These are phyloP conservation scores for Psettodes erumei DNA, from an alignment of 2,113 vertebrate genomes.

Conservation along the genomic window DNA sequence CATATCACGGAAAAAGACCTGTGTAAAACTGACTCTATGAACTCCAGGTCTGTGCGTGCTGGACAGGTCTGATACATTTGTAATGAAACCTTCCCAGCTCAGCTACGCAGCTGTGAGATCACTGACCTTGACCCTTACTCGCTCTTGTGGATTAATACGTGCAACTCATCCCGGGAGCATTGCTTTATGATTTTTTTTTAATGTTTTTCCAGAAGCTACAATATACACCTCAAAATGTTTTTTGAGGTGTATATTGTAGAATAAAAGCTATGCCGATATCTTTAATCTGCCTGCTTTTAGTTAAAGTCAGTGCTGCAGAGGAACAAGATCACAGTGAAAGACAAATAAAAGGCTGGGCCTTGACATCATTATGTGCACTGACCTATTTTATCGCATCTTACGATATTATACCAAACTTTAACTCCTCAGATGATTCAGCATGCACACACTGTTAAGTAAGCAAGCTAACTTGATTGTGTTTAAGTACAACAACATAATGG, in stretches of 20 bases:
- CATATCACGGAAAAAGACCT: background rate
- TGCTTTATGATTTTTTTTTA: conserved; percentile 36
- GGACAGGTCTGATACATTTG: conserved; percentile 37
- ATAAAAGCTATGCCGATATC: background rate
- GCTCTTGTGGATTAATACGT: conserved; percentile 39
- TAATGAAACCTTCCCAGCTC: conserved; percentile 23
- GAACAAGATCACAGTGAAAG: background rate
- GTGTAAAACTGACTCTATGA: background rate
- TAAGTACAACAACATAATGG: background rate
- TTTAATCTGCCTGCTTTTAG: background rate
- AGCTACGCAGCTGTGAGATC: conserved; percentile 41
- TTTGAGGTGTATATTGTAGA: no score
- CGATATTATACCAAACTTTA: background rate
- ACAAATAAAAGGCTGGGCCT: background rate
- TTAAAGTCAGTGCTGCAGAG: background rate
- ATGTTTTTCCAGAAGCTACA: conserved; percentile 13
- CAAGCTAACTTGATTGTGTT: background rate
- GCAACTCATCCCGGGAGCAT: conserved; percentile 22
- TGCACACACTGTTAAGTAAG: background rate
- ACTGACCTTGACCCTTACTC: conserved; percentile 45
- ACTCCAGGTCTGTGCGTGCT: background rate
- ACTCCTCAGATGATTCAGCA: background rate
- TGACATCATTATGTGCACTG: background rate
- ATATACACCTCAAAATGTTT: background rate
- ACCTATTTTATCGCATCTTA: background rate